These are phyloP conservation scores for Drosophila tsacasi DNA, from an alignment of 1,140 invertebrate species.

Conservation along the genomic window DNA sequence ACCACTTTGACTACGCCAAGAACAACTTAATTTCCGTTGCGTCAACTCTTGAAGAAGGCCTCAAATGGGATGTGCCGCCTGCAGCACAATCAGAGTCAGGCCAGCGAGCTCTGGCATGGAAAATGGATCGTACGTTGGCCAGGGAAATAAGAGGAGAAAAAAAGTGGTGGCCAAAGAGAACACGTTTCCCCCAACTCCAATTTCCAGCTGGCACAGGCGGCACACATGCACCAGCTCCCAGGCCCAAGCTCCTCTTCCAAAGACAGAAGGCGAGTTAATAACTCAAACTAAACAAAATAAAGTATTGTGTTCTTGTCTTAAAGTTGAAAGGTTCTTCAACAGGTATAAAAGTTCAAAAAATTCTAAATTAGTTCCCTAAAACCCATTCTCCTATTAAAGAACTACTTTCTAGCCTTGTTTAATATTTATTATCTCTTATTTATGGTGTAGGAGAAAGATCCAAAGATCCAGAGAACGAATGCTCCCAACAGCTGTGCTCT, in stretches of 20 bases:
- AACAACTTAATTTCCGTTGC: constrained; percentile 69
- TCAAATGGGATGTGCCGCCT: constrained; percentile 59
- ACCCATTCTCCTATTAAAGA: not conserved
- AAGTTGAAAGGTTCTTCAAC: not conserved
- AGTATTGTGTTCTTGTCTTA: not conserved
- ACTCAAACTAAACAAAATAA: constrained; percentile 82
- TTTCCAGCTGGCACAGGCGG: constrained; percentile 1
- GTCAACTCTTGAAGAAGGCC: constrained; percentile 55
- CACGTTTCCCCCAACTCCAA: constrained; percentile 16
- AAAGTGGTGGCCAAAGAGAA: constrained; percentile 35
- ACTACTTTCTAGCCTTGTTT: not conserved
- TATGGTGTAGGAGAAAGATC: constrained; percentile 2
- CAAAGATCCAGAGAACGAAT: constrained; percentile 1
- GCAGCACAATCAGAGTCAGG: constrained; percentile 42
- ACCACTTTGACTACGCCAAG: constrained; percentile 45
- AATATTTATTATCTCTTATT: not conserved
- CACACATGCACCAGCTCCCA: constrained; percentile 20
- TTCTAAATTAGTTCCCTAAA: not conserved
- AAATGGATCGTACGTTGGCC: constrained; percentile 53
- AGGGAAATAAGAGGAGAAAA: constrained; percentile 2
- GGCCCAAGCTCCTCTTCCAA: constrained; percentile 11
- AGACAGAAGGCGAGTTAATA: constrained; percentile 71
- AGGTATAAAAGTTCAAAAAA: not conserved
- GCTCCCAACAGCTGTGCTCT: constrained; percentile 64
- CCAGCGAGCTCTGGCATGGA: constrained; percentile 25